phyloP scores from a whole-genome alignment of 2,113 vertebrate genomes.

The Serinus canaria region DNA sequence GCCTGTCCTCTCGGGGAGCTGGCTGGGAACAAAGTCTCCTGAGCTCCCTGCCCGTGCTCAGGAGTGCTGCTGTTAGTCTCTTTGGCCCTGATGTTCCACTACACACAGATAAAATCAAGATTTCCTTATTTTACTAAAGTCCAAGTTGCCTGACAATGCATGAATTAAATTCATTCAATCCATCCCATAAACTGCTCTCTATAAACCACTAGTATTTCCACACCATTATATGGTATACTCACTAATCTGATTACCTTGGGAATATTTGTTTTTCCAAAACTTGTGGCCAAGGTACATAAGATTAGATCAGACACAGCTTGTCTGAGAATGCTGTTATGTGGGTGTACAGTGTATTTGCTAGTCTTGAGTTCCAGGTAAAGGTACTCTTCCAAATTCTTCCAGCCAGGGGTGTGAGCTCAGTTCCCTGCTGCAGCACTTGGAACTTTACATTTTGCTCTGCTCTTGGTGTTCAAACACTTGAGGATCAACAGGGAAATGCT shows the following conservation, averaged over 20 bases:
- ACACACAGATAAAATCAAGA: background rate
- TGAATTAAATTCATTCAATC: slow-evolving; percentile 26
- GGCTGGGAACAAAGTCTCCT: background rate
- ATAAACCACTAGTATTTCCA: slow-evolving; percentile 37
- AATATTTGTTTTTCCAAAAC: slow-evolving; percentile 69
- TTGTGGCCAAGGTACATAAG: slow-evolving; percentile 66
- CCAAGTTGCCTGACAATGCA: background rate
- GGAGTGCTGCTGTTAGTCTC: background rate
- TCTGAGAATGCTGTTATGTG: slow-evolving; percentile 50
- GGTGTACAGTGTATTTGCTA: slow-evolving; percentile 9
- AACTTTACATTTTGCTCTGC: background rate
- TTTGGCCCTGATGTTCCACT: background rate
- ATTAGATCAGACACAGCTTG: slow-evolving; percentile 66
- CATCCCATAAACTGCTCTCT: slow-evolving; percentile 32
- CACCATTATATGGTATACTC: slow-evolving; percentile 3
- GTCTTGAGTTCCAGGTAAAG: slow-evolving; percentile 41
- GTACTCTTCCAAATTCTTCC: slow-evolving; percentile 1
- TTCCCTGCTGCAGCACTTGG: background rate
- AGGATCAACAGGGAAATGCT: background rate
- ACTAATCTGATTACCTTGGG: slow-evolving; percentile 61
- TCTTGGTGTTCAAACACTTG: background rate
- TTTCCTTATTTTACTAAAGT: slow-evolving; percentile 2
- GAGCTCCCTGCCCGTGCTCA: background rate
- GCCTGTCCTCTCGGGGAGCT: background rate
- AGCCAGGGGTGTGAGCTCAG: background rate